Evolutionary conservation across 2,888 invertebrate species (phyloP), one percentile per base, ranked within the genome.

Genomic region (Venustoraphidia nigricollis): DNA sequence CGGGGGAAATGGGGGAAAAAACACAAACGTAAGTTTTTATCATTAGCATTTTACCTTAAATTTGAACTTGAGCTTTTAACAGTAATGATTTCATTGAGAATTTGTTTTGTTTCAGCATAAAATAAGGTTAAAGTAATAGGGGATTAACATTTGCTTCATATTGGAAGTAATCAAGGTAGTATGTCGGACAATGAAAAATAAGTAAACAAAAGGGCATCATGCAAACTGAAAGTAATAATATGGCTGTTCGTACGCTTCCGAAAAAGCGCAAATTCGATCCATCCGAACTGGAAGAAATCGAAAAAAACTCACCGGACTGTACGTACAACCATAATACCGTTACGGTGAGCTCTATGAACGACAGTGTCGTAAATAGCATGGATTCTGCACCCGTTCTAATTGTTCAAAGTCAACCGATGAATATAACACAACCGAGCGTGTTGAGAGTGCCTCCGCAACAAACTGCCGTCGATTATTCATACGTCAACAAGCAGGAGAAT

Each of bases 221-320:
- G 27, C 27, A 27, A 27, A 27, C 27, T 27, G 27, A 27, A 27
- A 27, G 44, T 42, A 13, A 27, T 10, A 66, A 66, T 58, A 63
- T 64, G 63, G 75, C 79, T 52, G 77, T 80, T 53, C 73, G 84
- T 53, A 89, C 88, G 65, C 79, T 94, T 63, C 95, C 95, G 50
- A 95, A 95, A 69, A 95, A 95, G 69, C 77, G 95, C 53, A 91
- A 91, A 69, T 88, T 83, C 62, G 82, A 84, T 66, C 82, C 81
- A 41, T 79, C 84, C 41, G 83, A 85, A 59, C 68, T 85, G 49
- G 87, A 87, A 65, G 83, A 83, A 59, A 73, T 75, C 57, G 75
- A 75, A 58, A 69, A 71, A 52, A 69, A 59, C 42, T 44, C 45
- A 42, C 53, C 62, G 63, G 27, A 27, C 6, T 41, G 36, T 42